Conservation (phyloP, 2,888 invertebrate genomes). For the Clitarchus hookeri region DNA sequence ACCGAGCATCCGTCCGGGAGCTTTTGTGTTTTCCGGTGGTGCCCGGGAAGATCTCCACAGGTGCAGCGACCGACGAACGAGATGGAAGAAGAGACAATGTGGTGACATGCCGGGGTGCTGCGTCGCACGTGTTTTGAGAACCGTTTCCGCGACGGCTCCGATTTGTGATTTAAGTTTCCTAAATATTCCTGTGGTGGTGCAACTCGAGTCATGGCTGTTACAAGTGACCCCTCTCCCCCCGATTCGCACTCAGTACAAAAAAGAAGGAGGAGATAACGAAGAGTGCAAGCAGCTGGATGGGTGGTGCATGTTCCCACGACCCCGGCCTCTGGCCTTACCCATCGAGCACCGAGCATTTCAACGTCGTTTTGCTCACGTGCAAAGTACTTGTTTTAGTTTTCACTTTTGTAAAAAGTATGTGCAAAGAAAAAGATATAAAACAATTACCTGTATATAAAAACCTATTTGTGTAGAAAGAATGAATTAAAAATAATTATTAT, state of each 20-base stretch:
- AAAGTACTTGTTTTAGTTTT: slow-evolving; percentile 45
- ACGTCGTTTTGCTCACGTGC: slow-evolving; percentile 34
- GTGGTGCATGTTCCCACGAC: slow-evolving; percentile 28
- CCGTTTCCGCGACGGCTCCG: background rate
- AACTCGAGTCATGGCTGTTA: slow-evolving; percentile 25
- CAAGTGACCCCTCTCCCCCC: background rate
- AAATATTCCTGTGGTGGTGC: slow-evolving; percentile 37
- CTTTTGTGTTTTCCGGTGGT: slow-evolving; percentile 30
- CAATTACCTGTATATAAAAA: slow-evolving; percentile 60
- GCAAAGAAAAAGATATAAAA: slow-evolving; percentile 42
- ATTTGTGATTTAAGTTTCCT: slow-evolving; percentile 35
- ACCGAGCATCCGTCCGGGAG: slow-evolving; percentile 34
- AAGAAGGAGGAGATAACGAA: slow-evolving; percentile 31
- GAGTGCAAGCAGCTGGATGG: slow-evolving; percentile 29
- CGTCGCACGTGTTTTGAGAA: background rate
- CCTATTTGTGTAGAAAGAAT: slow-evolving; percentile 66
- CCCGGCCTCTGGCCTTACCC: slow-evolving; percentile 33
- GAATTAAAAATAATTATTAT: slow-evolving; percentile 47
- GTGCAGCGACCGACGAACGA: background rate
- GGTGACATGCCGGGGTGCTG: background rate
- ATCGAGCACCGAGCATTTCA: slow-evolving; percentile 34
- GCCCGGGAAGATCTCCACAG: slow-evolving; percentile 38
- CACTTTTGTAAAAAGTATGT: slow-evolving; percentile 47
- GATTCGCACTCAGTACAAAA: slow-evolving; percentile 35
- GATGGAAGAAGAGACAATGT: background rate